Percentiles rank a stretch among this genome's conserved stretches.
Conservation (phyloP, 2,113 vertebrate species). For the Myrmecobius fasciatus region DNA sequence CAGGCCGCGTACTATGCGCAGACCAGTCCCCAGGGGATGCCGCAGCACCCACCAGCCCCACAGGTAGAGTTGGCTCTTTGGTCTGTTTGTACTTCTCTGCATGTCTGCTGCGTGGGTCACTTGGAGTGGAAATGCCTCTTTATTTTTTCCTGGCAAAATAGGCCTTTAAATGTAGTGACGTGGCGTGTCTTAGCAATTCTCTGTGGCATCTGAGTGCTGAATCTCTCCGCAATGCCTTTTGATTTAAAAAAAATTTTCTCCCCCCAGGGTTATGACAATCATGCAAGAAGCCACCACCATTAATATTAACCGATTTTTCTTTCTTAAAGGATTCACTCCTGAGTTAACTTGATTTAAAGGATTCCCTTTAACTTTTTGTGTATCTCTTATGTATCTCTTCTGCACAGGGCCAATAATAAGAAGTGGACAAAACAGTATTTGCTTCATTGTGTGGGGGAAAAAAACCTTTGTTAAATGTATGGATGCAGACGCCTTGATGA, state of each 20-base stretch:
- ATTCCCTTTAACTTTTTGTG: constrained; percentile 99
- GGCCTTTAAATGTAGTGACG: constrained; percentile 72
- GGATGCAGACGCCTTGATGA: constrained; percentile 99
- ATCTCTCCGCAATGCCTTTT: constrained; percentile 82
- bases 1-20: constrained; percentile 98
- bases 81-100: constrained; percentile 68
- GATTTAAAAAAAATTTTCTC: constrained; percentile 85
- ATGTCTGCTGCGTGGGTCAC: constrained; percentile 68
- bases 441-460: constrained; percentile 99
- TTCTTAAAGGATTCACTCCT: constrained; percentile 94
- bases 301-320: constrained; percentile 90
- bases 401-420: constrained; percentile 99
- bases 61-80: constrained; percentile 89
- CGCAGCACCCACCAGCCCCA: constrained; percentile 92
- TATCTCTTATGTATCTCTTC: constrained; percentile 99
- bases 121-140: constrained; percentile 75
- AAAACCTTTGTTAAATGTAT: constrained; percentile 99
- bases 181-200: constrained; percentile 69
- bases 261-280: constrained; percentile 92
- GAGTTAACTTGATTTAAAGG: constrained; percentile 89
- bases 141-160: constrained; percentile 78
- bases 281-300: constrained; percentile 88
- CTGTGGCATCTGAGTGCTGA: constrained; percentile 83
- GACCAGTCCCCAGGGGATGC: constrained; percentile 95
- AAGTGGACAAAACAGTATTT: constrained; percentile 99